Base-by-base conservation (phyloP, 1,140 invertebrate species). In the Protaetia brevitarsis region DNA sequence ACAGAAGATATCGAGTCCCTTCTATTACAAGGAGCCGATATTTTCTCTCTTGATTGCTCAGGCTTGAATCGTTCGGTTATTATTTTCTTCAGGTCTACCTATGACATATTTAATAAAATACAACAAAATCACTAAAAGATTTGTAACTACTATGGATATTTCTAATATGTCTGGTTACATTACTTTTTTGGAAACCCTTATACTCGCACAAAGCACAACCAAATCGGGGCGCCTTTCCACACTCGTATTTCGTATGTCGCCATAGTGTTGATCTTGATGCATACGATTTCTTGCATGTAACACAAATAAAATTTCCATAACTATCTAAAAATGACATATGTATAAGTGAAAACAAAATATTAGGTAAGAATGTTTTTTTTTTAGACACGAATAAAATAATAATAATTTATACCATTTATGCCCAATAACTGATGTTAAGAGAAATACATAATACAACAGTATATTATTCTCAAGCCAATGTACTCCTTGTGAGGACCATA, bases 251-350 rank as follows among this genome's bases (percentile, higher is more conserved):
- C 10, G 19, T n/a, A 31, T 64, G 63, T 19, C 63, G 63, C n/a
- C 13, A 5, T 3, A 57, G 28, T 11, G 51, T 36, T 7, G 19
- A 28, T 21, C 51, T 67, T n/a, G 10, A 58, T 21, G n/a, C 60
- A 58, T 69, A 69, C 26, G 27, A 13, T 34, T 57, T 66, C 16
- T 60, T 60, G 61, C 67, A 62, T 51, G 16, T 5, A 21, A 51
- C 13, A 51, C 41, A 51, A 13, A 51, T 19, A 51, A 51, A 51
- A 51, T 51, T 23, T 23, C 41, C 19, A 51, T 7, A 51, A 51
- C 2, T 6, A 51, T 51, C 41, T 51, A 51, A 51, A 51, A 51
- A 51, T 19, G 26, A 51, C 21, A 6, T 23, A 19, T 11, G 26
- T 51, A 37, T 11, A 37, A 37, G 34, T 11, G 16, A 37, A 37